Conservation (phyloP, 2,888 invertebrate species). For the Congeria kusceri region DNA sequence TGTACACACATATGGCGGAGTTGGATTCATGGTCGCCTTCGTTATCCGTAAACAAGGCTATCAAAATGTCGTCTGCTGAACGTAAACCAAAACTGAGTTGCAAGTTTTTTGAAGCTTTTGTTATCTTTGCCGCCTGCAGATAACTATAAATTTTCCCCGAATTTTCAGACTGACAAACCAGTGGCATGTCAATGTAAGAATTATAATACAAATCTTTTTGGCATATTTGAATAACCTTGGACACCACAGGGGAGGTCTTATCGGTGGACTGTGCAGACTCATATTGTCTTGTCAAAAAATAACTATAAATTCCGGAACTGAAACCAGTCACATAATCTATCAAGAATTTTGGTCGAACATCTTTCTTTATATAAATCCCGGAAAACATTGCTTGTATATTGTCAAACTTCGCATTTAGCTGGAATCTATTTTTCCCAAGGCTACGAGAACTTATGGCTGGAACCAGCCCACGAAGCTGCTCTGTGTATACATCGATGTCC, state of each 20-base stretch:
- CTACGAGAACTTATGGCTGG: constrained; percentile 94
- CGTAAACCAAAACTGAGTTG: constrained; percentile 88
- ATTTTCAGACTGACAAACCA: constrained; percentile 91
- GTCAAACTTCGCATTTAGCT: constrained; percentile 66
- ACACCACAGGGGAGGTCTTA: constrained; percentile 86
- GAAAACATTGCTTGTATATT: constrained; percentile 66
- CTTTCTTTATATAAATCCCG: constrained; percentile 70
- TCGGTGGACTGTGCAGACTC: constrained; percentile 37
- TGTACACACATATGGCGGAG: constrained; percentile 80
- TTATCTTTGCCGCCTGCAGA: constrained; percentile 96
- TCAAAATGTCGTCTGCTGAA: constrained; percentile 69
- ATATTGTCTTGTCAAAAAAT: constrained; percentile 92
- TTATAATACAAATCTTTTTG: constrained; percentile 98
- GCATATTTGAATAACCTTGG: constrained; percentile 97
- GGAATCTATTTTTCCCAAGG: constrained; percentile 67
- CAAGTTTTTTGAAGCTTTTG: constrained; percentile 96
- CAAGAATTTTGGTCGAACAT: constrained; percentile 68
- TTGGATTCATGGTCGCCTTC: constrained; percentile 85
- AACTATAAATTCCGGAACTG: constrained; percentile 77
- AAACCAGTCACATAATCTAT: constrained; percentile 81
- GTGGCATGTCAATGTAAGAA: constrained; percentile 98
- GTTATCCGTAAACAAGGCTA: constrained; percentile 91
- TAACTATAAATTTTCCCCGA: constrained; percentile 90
- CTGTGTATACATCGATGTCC: constrained; percentile 63
- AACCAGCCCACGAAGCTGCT: constrained; percentile 88